Conservation (phyloP, 2,888 invertebrate genomes). For the Apotomis capreana region DNA sequence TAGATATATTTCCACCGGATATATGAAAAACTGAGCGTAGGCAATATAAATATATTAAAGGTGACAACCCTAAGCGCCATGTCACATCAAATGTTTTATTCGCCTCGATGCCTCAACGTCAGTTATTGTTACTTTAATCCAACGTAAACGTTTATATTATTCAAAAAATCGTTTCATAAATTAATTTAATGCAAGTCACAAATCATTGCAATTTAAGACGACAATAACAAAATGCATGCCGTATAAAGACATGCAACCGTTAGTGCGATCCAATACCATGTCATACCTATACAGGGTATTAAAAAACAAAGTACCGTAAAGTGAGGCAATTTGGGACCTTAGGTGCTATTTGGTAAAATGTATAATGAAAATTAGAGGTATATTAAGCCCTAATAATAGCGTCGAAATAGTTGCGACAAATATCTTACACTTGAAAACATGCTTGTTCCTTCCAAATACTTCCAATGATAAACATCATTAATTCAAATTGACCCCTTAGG, state of each 20-base stretch:
- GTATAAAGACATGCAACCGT: background rate
- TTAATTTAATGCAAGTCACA: constrained; percentile 21
- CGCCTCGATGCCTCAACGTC: constrained; percentile 30
- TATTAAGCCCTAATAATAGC: too few species aligned
- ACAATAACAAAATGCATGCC: constrained; percentile 20
- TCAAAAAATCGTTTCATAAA: background rate
- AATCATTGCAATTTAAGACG: constrained; percentile 15
- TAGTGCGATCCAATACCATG: background rate
- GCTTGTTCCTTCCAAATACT: too few species aligned
- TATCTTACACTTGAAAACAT: too few species aligned
- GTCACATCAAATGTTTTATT: constrained; percentile 17
- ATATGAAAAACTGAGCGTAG: too few species aligned
- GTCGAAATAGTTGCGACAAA: too few species aligned
- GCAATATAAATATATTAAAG: background rate
- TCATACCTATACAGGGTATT: background rate
- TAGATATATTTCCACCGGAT: too few species aligned
- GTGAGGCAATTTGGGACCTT: too few species aligned
- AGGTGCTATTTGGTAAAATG: too few species aligned
- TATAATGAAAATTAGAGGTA: too few species aligned
- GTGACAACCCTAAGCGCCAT: constrained; percentile 17
- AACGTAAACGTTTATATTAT: constrained; percentile 14
- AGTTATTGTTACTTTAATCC: constrained; percentile 29
- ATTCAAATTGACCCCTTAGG: too few species aligned
- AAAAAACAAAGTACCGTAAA: too few species aligned
- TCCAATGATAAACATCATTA: too few species aligned